A percentile compares a stretch with the other conserved stretches of the same genome.
Conservation (phyloP, 2,797 vertebrate genomes). For the Tragelaphus eurycerus region DNA sequence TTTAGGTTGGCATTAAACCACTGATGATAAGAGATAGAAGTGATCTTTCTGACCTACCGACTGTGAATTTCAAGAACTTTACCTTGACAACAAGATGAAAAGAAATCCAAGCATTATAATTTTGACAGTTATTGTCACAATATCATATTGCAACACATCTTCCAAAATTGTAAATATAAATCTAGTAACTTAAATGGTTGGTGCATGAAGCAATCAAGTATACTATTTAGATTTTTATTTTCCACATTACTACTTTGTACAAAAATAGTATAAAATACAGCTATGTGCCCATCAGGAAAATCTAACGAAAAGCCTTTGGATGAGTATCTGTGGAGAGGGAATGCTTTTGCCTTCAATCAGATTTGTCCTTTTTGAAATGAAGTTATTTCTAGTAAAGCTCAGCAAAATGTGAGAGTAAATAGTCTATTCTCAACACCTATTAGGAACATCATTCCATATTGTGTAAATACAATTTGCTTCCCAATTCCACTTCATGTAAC, state of each 20-base stretch:
- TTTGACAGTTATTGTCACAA: slow-evolving; percentile 73
- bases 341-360: slow-evolving; percentile 76
- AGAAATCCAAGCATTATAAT: slow-evolving; percentile 59
- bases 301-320: slow-evolving; percentile 72
- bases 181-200: slow-evolving; percentile 66
- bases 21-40: slow-evolving; percentile 51
- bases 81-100: slow-evolving; percentile 69
- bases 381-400: slow-evolving; percentile 79
- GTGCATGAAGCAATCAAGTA: slow-evolving; percentile 75
- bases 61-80: slow-evolving; percentile 64
- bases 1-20: slow-evolving; percentile 51
- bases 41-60: background rate
- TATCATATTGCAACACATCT: slow-evolving; percentile 71
- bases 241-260: slow-evolving; percentile 67
- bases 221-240: slow-evolving; percentile 77
- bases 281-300: slow-evolving; percentile 67
- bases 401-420: slow-evolving; percentile 75
- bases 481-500: slow-evolving; percentile 81
- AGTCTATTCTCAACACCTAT: slow-evolving; percentile 79
- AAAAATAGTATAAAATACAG: slow-evolving; percentile 68
- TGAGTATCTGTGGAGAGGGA: slow-evolving; percentile 66
- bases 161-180: slow-evolving; percentile 70
- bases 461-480: slow-evolving; percentile 85
- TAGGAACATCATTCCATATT: slow-evolving; percentile 81
- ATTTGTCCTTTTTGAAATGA: slow-evolving; percentile 78